Conservation (phyloP, 2,888 invertebrate genomes). For the Temnothorax unifasciatus region DNA sequence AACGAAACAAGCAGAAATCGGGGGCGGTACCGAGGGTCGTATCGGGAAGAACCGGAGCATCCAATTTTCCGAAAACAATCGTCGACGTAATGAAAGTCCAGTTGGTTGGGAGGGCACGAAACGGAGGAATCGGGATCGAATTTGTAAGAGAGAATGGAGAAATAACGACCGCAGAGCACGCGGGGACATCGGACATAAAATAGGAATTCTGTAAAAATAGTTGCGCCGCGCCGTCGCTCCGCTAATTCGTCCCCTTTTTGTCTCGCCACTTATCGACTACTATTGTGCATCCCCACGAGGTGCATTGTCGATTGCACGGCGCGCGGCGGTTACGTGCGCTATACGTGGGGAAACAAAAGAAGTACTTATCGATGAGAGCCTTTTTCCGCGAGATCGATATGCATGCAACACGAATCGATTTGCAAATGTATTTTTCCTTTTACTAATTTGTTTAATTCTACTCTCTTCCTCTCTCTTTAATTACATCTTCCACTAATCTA, state of each 20-base stretch:
- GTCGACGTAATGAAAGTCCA: slow-evolving; percentile 49
- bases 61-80: slow-evolving; percentile 56
- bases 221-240: slow-evolving; percentile 61
- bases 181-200: slow-evolving; percentile 69
- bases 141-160: slow-evolving; percentile 62
- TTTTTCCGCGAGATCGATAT: slow-evolving; percentile 74
- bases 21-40: neutral
- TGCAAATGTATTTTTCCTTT: slow-evolving; percentile 35
- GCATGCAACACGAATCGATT: slow-evolving; percentile 73
- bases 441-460: neutral
- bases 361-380: slow-evolving; percentile 59
- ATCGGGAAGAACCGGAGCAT: slow-evolving; percentile 45
- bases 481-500: slow-evolving; percentile 5
- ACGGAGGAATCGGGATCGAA: slow-evolving; percentile 51
- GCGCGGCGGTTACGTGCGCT: neutral
- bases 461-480: slow-evolving; percentile 10
- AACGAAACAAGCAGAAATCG: slow-evolving; percentile 49
- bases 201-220: slow-evolving; percentile 74
- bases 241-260: slow-evolving; percentile 42
- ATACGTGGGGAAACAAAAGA: slow-evolving; percentile 30
- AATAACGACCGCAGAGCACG: slow-evolving; percentile 55
- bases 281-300: slow-evolving; percentile 31
- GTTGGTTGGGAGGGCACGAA: slow-evolving; percentile 19
- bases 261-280: slow-evolving; percentile 46
- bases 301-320: slow-evolving; percentile 34